Base-by-base conservation (phyloP, 1,140 invertebrate species). In the Drosophila murphyi region DNA sequence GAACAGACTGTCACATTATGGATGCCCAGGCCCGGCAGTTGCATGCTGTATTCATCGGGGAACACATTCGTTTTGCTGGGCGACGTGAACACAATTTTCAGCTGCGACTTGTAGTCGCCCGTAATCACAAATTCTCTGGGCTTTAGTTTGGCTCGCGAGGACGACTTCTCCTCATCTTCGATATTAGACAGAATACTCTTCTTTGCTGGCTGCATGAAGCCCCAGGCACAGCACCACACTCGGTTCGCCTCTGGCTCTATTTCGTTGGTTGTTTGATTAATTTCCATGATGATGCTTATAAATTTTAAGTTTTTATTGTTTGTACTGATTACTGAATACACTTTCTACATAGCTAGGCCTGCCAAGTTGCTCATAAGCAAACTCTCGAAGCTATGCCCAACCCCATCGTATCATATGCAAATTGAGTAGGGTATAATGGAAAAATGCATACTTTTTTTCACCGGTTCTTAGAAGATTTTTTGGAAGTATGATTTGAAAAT, bases 181-280 rank as follows among this genome's bases (percentile, higher is more conserved):
- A 8, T 34, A 7, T 37, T 20, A 20, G 20, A 20, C 20, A 1
- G 20, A 20, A 20, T 20, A 20, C 7, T 70, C 51, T 39, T 56
- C 0, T n/a, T 7, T 32, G 68, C 56, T 1, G 20, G 48, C 29
- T 55, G 34, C 2, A 59, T 10, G 7, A 54, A 2, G 10, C 72
- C 72, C 72, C 72, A 74, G 20, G 50, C 57, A 56, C 72, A 74
- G 8, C 72, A 74, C 50, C 57, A 62, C 4, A 60, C 41, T 35
- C 31, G 45, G 5, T 74, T 20, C 7, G 20, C 1, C 20, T n/a
- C 20, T 8, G 35, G 12, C 7, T 55, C 7, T 3, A 1, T 47
- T 20, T 29, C 29, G 6, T 28, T 34, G 31, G n/a, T 51, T 12
- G 35, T 37, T 61, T 50, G 35, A 20, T 2, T 43, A 3, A 29